Evolutionary conservation across 1,140 invertebrate genomes (phyloP), one percentile per base, ranked within the genome.

Genomic region (Drosophila baimaii): DNA sequence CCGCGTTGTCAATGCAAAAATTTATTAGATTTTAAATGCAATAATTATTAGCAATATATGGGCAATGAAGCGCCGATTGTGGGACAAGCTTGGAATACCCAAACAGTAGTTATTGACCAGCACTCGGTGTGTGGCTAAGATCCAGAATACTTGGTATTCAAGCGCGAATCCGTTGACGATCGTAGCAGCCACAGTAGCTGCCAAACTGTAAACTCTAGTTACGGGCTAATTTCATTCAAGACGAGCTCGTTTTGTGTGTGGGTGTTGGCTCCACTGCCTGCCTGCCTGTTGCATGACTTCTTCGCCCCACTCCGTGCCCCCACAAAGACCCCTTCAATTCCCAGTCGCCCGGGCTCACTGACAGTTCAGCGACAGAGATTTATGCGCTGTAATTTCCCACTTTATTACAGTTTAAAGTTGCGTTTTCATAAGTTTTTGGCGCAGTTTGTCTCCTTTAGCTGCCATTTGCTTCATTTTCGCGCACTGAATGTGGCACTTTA

Each of bases 1-100:
- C 78, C 82, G 78, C 57, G 23, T 83, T 89, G 83, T 88, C 83
- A 88, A 88, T 88, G 80, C 84, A 68, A 47, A 83, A 88, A 90
- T 90, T 90, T 90, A 90, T 90, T 90, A 90, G 82, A 90, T 90
- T 90, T 90, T 90, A 90, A 90, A 90, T 88, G 86, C 88, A 90
- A 90, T 90, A 90, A 90, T 90, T 90, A 90, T 90, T 88, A 78
- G 69, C 90, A 88, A 86, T 88, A 85, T 89, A 89, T 90, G 84
- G 85, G 77, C 84, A 89, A 80, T 89, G 84, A 88, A 89, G 84
- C 84, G 83, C 85, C 81, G 62, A 84, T 57, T 25, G 55, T 27
- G 71, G 71, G 56, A 82, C 77, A 54, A 61, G 86, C 86, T 25
- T 49, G 25, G 47, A 25, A 90, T 90, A 73, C 44, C 43, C 69